Evolutionary conservation across 2,113 vertebrate genomes (phyloP).

Genomic region (Agelaius phoeniceus): DNA sequence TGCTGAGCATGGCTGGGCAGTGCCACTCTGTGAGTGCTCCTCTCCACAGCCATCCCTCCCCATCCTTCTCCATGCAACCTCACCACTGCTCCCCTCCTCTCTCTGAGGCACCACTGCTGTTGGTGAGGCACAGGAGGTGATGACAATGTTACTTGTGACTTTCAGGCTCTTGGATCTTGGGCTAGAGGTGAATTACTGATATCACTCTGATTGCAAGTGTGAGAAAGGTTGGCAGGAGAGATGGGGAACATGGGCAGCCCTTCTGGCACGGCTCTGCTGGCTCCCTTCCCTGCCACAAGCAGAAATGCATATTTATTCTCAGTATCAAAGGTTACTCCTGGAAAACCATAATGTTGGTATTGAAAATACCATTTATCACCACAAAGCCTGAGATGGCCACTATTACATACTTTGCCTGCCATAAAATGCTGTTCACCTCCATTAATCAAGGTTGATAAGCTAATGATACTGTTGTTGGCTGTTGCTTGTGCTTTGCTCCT

Average conservation of each 20-base stretch:
- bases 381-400: not conserved
- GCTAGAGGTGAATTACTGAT: not conserved
- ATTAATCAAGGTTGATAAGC: not conserved
- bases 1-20: accelerated
- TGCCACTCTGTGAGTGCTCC: accelerated
- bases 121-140: not conserved
- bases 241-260: accelerated
- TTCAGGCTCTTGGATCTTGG: not conserved
- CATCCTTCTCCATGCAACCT: accelerated
- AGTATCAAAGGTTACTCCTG: not conserved
- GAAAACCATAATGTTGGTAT: not conserved
- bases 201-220: accelerated
- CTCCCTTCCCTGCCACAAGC: not conserved
- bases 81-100: not conserved
- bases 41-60: not conserved
- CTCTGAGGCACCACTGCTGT: not conserved
- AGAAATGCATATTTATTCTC: not conserved
- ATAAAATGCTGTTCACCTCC: constrained; percentile 6
- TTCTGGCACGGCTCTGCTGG: not conserved
- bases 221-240: accelerated
- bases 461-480: not conserved
- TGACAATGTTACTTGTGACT: not conserved
- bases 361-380: not conserved
- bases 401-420: not conserved
- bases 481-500: not conserved